These are phyloP conservation scores for Netelia melanura DNA, from an alignment of 2,888 invertebrate species.

Conservation along the genomic window DNA sequence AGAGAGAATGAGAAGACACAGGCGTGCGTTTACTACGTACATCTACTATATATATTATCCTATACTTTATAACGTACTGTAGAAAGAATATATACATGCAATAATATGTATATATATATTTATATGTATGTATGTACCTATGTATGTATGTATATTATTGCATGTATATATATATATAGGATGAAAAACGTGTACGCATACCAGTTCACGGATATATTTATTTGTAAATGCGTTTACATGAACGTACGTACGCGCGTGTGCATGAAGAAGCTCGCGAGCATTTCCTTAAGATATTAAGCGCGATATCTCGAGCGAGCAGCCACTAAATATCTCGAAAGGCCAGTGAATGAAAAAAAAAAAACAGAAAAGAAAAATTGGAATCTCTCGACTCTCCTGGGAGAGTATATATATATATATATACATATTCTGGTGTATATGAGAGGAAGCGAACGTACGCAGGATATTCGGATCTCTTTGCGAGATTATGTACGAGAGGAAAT, in stretches of 20 bases:
- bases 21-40: conserved; percentile 4
- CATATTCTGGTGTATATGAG: background rate
- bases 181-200: conserved; percentile 27
- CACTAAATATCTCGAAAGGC: conserved; percentile 76
- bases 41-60: conserved; percentile 3
- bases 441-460: conserved; percentile 4
- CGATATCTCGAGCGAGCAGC: conserved; percentile 73
- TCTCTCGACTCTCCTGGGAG: conserved; percentile 23
- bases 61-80: conserved; percentile 2
- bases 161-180: background rate
- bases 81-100: conserved; percentile 11
- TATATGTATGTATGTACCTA: background rate
- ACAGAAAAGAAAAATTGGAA: conserved; percentile 44
- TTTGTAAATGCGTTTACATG: conserved; percentile 34
- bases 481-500: background rate
- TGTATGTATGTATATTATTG: too few relatives aligned
- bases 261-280: conserved; percentile 28
- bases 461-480: conserved; percentile 14
- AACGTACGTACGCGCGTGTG: conserved; percentile 21
- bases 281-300: conserved; percentile 75
- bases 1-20: conserved; percentile 19
- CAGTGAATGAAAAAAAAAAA: conserved; percentile 33
- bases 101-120: background rate
- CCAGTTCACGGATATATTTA: conserved; percentile 44
- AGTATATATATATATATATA: conserved; percentile 27